A percentile compares a stretch with the other conserved stretches of the same genome.
Evolutionary conservation across 2,113 vertebrate genomes (phyloP).

Genomic region (Cyprinus carpio): DNA sequence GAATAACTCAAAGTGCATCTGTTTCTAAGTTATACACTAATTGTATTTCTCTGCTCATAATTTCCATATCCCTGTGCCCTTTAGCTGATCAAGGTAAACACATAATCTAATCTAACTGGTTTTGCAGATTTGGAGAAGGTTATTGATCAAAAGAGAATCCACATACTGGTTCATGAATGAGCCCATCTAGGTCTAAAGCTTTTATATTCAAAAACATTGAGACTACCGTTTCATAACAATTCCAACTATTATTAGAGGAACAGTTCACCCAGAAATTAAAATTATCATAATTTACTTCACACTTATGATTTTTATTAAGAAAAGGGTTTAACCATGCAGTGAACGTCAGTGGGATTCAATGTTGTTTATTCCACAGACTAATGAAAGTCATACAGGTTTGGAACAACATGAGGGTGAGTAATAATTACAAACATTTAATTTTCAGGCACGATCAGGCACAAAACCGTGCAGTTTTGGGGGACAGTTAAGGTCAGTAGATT

Average conservation of each 20-base stretch:
- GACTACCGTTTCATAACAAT: not conserved
- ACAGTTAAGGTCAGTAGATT: not conserved
- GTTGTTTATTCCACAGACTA: not conserved
- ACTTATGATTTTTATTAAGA: not conserved
- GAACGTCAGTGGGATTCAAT: not conserved
- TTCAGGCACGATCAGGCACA: not conserved
- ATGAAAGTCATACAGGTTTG: not conserved
- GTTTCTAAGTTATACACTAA: slow-evolving; percentile 13
- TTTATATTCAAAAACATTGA: not conserved
- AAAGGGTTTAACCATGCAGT: not conserved
- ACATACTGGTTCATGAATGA: not conserved
- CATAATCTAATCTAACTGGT: slow-evolving; percentile 20
- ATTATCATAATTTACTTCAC: not conserved
- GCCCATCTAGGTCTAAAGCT: not conserved
- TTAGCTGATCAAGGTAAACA: not conserved
- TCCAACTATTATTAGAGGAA: not conserved
- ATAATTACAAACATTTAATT: not conserved
- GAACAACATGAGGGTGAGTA: not conserved
- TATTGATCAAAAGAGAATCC: not conserved
- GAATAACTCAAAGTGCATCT: slow-evolving; percentile 28
- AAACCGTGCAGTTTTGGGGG: not conserved
- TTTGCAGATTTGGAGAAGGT: not conserved
- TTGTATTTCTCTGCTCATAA: slow-evolving; percentile 27
- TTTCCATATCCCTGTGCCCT: slow-evolving; percentile 2
- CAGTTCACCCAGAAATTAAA: not conserved